Evolutionary conservation across 2,797 vertebrate genomes (phyloP), one percentile per base, ranked within the genome.

Genomic region (Notolepis coatsorum): DNA sequence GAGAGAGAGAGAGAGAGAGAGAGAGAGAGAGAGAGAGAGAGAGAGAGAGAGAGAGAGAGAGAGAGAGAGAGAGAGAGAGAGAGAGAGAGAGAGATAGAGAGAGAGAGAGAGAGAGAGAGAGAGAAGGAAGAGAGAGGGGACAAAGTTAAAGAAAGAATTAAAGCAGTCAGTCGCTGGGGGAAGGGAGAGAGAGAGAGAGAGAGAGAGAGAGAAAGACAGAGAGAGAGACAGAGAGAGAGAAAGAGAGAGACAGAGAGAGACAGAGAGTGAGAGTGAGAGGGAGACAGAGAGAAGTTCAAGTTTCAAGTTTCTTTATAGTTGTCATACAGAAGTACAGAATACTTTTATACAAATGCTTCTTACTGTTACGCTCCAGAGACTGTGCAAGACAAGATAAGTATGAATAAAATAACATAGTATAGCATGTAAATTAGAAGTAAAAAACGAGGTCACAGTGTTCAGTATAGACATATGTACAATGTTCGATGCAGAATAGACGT

Each of bases 101-200:
- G 50, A 27, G 65, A 61, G 28, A 9, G 33, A 13, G 12, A 38
- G 31, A 13, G 12, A n/a, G 47, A 10, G 25, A 2, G 46, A 30
- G 13, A 25, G 5, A n/a, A 31, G 33, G 39, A 21, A 24, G 33
- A 38, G 51, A 54, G 20, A 25, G 18, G n/a, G n/a, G n/a, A n/a
- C n/a, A n/a, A n/a, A 67, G 72, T 12, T 60, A 56, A 35, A 27
- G 61, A 81, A 79, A 69, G 64, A 53, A 82, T 82, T 77, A 75
- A 50, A 31, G 72, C 23, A 38, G 0, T 55, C 46, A 4, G 61
- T n/a, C n/a, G n/a, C n/a, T n/a, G n/a, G n/a, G n/a, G n/a, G n/a
- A n/a, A n/a, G n/a, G n/a, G n/a, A 41, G 31, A 49, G 27, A 31
- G 9, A 20, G 23, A 31, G 25, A 31, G 25, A 31, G n/a, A 20